Evolutionary conservation across 2,888 invertebrate genomes (phyloP), one percentile per base, ranked within the genome.

Genomic region (Apomyelois bistriatella): DNA sequence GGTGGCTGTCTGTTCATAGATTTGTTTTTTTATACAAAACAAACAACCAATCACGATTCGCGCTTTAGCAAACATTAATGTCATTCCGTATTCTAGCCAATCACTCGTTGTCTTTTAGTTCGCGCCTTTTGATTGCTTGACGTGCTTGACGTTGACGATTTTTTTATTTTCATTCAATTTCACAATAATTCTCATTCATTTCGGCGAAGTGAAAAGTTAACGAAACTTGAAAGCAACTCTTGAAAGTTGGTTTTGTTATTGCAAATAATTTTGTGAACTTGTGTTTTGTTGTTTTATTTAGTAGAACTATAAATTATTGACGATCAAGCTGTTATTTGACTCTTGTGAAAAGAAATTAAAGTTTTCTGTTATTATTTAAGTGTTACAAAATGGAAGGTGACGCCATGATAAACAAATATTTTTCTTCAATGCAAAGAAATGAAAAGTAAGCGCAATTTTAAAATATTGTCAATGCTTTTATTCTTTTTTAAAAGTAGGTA

Each of bases 371-470:
- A 17, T 13, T 17, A 30, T 37, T 17, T 7, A 48, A 48, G 36
- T 22, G 16, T 1, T 47, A 38, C 48, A 48, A 22, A 22, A 52
- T 47, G 15, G 13, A 17, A n/a, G 30, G 41, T 8, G 56, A 56
- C 54, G 57, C 58, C 56, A 74, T 70, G 62, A 59, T 82, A 38
- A 72, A 74, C 15, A 78, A 81, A 37, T 83, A 72, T 61, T 79
- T 83, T 67, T 63, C 74, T 56, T 82, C 82, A 3, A 63, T 79
- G 57, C 62, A 71, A 56, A 59, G 65, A 61, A 58, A 46, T 15
- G 17, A 47, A 1, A 47, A 53, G 78, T 79, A 67, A 75, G 77
- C 41, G 40, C n/a, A 17, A 8, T 41, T 13, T 43, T 7, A 30
- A 13, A 12, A 9, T 12, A 10, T 1, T 8, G 28, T 13, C 12